A percentile compares a stretch with the other conserved stretches of the same genome.
Evolutionary conservation across 2,888 invertebrate genomes (phyloP).

Genomic region (Orgyia antiqua): DNA sequence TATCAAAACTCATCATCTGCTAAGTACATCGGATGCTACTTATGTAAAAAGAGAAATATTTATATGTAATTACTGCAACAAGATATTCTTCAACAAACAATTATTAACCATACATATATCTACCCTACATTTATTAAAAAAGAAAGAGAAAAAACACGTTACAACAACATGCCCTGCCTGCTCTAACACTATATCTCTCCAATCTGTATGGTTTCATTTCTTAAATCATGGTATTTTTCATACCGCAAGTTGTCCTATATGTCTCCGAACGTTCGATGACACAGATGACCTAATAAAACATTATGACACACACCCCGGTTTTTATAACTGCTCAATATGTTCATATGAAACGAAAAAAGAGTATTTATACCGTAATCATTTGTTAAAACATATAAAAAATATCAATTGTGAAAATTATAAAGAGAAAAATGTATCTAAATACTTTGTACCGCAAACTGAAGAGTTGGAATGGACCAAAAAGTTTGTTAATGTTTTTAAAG

Average conservation of each 20-base stretch:
- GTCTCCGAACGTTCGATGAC: constrained; percentile 25
- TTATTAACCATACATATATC: constrained; percentile 33
- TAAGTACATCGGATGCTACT: constrained; percentile 31
- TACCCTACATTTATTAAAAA: constrained; percentile 12
- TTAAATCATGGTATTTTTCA: constrained; percentile 34
- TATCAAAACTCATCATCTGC: constrained; percentile 37
- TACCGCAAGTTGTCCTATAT: constrained; percentile 39
- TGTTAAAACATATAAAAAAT: constrained; percentile 20
- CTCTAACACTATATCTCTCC: neutral
- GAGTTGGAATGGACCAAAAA: constrained; percentile 6
- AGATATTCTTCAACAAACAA: constrained; percentile 50
- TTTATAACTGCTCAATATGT: constrained; percentile 39
- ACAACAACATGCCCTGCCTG: constrained; percentile 37
- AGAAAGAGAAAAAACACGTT: fast-evolving
- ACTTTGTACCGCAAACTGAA: constrained; percentile 14
- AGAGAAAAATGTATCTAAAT: neutral
- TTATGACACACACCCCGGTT: constrained; percentile 24
- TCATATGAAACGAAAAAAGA: constrained; percentile 23
- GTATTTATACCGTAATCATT: constrained; percentile 24
- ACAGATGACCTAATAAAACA: constrained; percentile 24
- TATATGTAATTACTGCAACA: constrained; percentile 40
- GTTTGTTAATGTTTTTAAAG: constrained; percentile 23
- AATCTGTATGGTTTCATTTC: constrained; percentile 35
- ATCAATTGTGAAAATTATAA: neutral
- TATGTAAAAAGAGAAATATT: constrained; percentile 44